Evolutionary conservation across 2,888 invertebrate genomes (phyloP).

Genomic region (Sarcophaga carnaria): DNA sequence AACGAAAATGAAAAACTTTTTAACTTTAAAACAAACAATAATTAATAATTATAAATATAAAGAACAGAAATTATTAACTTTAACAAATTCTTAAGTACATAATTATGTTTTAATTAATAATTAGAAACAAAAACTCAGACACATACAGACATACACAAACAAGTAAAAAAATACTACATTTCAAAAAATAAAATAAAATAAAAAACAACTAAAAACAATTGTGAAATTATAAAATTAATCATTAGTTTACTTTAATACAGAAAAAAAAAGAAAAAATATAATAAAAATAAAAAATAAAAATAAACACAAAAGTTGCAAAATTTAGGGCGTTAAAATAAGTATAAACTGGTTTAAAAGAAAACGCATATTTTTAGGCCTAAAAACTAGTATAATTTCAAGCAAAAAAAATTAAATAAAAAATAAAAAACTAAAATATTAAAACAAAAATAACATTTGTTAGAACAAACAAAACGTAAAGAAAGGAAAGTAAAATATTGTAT

Average conservation of each 20-base stretch:
- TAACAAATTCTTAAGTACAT: slow-evolving; percentile 21
- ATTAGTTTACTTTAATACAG: slow-evolving; percentile 64
- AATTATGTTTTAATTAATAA: slow-evolving; percentile 49
- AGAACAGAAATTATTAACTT: slow-evolving; percentile 34
- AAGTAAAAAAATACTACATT: slow-evolving; percentile 42
- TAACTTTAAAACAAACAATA: slow-evolving; percentile 53
- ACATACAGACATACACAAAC: slow-evolving; percentile 26
- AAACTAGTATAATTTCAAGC: slow-evolving; percentile 66
- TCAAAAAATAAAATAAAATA: slow-evolving; percentile 47
- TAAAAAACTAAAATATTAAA: slow-evolving; percentile 28
- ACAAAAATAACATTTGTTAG: slow-evolving; percentile 31
- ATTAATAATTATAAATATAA: slow-evolving; percentile 47
- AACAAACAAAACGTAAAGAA: slow-evolving; percentile 36
- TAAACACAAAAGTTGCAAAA: slow-evolving; percentile 49
- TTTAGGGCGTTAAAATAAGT: slow-evolving; percentile 59
- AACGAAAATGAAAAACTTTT: slow-evolving; percentile 36
- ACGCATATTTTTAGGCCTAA: slow-evolving; percentile 67
- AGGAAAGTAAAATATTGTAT: slow-evolving; percentile 38
- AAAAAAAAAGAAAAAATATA: slow-evolving; percentile 6
- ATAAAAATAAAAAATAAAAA: slow-evolving; percentile 8
- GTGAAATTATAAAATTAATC: slow-evolving; percentile 63
- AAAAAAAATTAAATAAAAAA: slow-evolving; percentile 23
- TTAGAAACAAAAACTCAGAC: too few species aligned
- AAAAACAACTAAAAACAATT: slow-evolving; percentile 54
- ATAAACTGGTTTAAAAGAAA: slow-evolving; percentile 29